Evolutionary conservation across 1,140 invertebrate genomes (phyloP).

Genomic region (Brachionus sp.): DNA sequence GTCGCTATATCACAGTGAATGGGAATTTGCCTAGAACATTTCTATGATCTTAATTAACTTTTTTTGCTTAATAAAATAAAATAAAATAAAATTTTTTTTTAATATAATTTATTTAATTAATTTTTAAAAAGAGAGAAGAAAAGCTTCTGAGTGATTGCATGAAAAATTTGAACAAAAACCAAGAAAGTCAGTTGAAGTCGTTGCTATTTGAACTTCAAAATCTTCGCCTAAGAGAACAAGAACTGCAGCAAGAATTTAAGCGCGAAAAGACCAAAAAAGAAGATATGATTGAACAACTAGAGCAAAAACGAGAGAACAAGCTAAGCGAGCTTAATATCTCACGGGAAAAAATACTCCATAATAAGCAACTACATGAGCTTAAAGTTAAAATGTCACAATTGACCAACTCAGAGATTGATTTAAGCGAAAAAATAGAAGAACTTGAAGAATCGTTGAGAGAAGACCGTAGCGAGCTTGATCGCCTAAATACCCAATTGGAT

Average conservation of each 20-base stretch:
- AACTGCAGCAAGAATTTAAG: slow-evolving; percentile 16
- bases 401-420: not conserved
- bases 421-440: not conserved
- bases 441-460: not conserved
- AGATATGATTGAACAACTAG: not conserved
- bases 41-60: not conserved
- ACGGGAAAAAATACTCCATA: slow-evolving; percentile 3
- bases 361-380: not conserved
- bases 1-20: too few relatives aligned
- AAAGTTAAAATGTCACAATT: slow-evolving; percentile 31
- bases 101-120: not conserved
- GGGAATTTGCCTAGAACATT: too few relatives aligned
- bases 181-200: slow-evolving; percentile 4
- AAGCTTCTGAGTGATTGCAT: slow-evolving; percentile 13
- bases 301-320: not conserved
- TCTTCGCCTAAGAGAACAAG: slow-evolving; percentile 16
- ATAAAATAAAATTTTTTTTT: not conserved
- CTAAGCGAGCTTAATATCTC: not conserved
- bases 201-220: slow-evolving; percentile 16
- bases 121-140: not conserved
- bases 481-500: not conserved
- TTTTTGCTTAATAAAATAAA: too few relatives aligned
- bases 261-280: not conserved
- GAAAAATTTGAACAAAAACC: not conserved
- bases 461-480: not conserved